Base-by-base conservation (phyloP, 2,888 invertebrate genomes). In the Ypsolopha scabrella region DNA sequence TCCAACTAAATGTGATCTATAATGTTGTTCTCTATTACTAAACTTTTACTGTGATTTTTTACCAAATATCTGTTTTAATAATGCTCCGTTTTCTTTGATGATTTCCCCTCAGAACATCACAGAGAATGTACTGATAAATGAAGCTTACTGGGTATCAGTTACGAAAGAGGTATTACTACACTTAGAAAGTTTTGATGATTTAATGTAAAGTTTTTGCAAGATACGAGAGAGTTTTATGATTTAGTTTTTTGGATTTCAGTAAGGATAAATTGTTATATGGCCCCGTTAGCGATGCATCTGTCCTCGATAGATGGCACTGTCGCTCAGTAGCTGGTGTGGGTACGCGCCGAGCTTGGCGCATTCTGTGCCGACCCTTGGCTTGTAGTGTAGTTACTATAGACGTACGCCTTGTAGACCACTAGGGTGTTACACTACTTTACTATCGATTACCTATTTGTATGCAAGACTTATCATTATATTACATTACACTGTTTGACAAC, bases 121-220 rank as follows among this genome's bases (percentile, higher is more conserved):
- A 89, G 94, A 95, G 92, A 93, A 94, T 90, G 93, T 95, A 88
- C 94, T 95, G 90, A 91, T 95, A 90, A 96, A 95, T 90, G 95
- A 95, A 90, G 94, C 94, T 80, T 92, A 93, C 89, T 95, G 95
- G 95, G 94, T 94, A 88, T 92, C 93, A 87, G 92, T 94, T 88
- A 94, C 94, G 85, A 92, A 93, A 92, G 95, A 95, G 95, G 95
- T 95, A 86, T 75, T 75, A 74, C 44, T 46, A 94, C 90, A 89
- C 87, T 88, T 88, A 83, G 85, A 82, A 75, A 81, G 75, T 85
- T 85, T 85, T 85, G 80, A 85, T 80, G 85, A 86, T 85, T 86
- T 82, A 79, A 82, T 82, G 81, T 85, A 83, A 82, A 82, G 75
- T 85, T 83, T 80, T 85, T 86, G 85, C 86, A 85, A 86, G 83